Conservation (phyloP, 37 sponge, comb jelly and placozoan genomes). For the Sycon ciliatum region DNA sequence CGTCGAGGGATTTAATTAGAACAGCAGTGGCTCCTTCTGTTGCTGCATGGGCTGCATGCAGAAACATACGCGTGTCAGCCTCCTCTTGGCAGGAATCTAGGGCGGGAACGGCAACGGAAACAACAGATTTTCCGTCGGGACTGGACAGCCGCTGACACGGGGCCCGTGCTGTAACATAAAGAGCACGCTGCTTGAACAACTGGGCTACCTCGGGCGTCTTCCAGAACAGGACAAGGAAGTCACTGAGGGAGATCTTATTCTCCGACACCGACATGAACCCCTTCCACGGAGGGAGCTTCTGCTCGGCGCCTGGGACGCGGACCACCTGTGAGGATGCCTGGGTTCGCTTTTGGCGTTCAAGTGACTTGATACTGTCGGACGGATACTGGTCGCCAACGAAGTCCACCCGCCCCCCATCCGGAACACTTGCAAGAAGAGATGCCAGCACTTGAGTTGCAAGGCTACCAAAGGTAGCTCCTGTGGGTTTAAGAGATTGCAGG, state of each 20-base stretch:
- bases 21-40: neutral
- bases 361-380: neutral
- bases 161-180: neutral
- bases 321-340: neutral
- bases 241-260: neutral
- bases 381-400: neutral
- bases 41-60: neutral
- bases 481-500: too few species aligned
- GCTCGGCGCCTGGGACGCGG: neutral
- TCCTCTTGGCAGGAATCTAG: neutral
- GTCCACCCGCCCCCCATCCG: neutral
- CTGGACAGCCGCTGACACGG: neutral
- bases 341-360: neutral
- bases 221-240: neutral
- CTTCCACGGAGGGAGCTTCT: neutral
- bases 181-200: neutral
- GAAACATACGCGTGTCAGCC: neutral
- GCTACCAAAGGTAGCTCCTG: neutral
- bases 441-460: neutral
- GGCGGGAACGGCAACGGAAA: neutral
- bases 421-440: neutral
- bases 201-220: neutral
- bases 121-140: neutral
- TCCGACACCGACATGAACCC: neutral
- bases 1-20: neutral